Evolutionary conservation across 2,113 vertebrate species (phyloP).

Genomic region (Strix aluco): DNA sequence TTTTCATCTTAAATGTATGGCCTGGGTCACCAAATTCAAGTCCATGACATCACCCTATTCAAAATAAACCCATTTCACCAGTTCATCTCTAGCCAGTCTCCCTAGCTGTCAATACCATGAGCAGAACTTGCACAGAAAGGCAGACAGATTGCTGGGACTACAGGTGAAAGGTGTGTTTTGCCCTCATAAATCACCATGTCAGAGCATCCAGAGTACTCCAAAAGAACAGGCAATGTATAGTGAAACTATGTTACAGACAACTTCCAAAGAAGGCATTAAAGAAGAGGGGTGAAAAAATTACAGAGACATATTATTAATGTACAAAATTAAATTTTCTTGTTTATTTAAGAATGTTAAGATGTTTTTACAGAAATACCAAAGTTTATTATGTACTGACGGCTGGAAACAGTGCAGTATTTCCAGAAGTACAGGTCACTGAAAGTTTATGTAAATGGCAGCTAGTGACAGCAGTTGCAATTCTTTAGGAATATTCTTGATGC

Average conservation of each 20-base stretch:
- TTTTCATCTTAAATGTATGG: not conserved
- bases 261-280: not conserved
- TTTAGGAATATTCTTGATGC: not conserved
- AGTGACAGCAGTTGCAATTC: not conserved
- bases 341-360: not conserved
- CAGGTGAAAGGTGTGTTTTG: not conserved
- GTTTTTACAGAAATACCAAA: not conserved
- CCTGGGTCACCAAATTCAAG: not conserved
- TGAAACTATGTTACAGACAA: not conserved
- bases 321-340: not conserved
- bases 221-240: fast-evolving
- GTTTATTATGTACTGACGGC: not conserved
- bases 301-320: not conserved
- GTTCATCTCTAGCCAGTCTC: not conserved
- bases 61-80: not conserved
- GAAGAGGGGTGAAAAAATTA: not conserved
- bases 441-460: not conserved
- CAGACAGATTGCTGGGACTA: not conserved
- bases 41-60: not conserved
- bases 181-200: not conserved
- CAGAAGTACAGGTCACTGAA: not conserved
- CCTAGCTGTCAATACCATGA: not conserved
- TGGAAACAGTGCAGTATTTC: not conserved
- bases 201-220: not conserved
- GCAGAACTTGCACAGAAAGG: not conserved